phyloP scores from a whole-genome alignment of 1,140 invertebrate species.

The Phocides pigmalion region DNA sequence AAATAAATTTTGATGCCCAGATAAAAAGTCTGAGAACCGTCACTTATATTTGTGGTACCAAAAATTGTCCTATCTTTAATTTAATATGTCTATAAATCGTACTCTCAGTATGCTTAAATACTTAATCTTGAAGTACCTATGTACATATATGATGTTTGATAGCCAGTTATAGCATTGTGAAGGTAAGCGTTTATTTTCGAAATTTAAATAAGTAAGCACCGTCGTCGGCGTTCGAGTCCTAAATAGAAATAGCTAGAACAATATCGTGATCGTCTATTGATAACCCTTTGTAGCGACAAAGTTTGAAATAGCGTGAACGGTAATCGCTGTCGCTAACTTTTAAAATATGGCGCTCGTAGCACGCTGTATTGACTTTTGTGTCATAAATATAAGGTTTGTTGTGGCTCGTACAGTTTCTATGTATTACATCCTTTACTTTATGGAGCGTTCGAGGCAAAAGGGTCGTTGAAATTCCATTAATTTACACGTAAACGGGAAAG shows the following conservation, averaged over 20 bases:
- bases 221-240: not conserved
- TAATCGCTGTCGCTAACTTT: constrained; percentile 33
- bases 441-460: constrained; percentile 34
- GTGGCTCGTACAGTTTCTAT: constrained; percentile 23
- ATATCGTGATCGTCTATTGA: constrained; percentile 27
- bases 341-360: constrained; percentile 26
- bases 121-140: too few relatives aligned
- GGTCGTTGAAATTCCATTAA: constrained; percentile 59
- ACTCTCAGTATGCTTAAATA: too few relatives aligned
- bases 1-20: too few relatives aligned
- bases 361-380: constrained; percentile 22
- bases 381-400: constrained; percentile 29
- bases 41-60: too few relatives aligned
- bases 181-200: not conserved
- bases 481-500: constrained; percentile 47
- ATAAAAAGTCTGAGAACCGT: too few relatives aligned
- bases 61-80: too few relatives aligned
- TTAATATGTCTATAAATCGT: too few relatives aligned
- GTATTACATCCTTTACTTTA: constrained; percentile 28
- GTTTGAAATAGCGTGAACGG: constrained; percentile 35
- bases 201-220: constrained; percentile 9
- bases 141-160: too few relatives aligned
- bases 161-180: too few relatives aligned
- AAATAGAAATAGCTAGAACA: constrained; percentile 13
- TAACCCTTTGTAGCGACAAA: constrained; percentile 31